phyloP scores from a whole-genome alignment of 2,888 invertebrate species.

The Pyrgus malvae region DNA sequence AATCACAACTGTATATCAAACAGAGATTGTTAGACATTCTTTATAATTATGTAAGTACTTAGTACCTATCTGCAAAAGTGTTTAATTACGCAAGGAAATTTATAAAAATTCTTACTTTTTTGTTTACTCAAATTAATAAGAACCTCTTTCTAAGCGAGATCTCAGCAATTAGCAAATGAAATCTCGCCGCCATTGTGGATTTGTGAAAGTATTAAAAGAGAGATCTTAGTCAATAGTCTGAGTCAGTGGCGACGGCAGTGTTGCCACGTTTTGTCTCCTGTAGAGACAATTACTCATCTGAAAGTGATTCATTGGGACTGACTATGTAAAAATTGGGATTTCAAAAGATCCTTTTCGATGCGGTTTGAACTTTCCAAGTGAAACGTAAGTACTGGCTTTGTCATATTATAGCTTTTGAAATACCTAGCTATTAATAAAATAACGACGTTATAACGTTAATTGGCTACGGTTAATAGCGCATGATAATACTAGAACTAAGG shows the following conservation, averaged over 20 bases:
- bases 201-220: constrained; percentile 45
- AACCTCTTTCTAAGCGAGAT: background rate
- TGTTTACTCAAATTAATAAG: too few species aligned
- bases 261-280: constrained; percentile 55
- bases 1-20: too few species aligned
- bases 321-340: constrained; percentile 36
- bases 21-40: too few species aligned
- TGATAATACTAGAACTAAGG: too few species aligned
- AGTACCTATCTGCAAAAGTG: too few species aligned
- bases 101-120: too few species aligned
- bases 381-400: constrained; percentile 5
- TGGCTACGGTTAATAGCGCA: too few species aligned
- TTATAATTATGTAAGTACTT: too few species aligned
- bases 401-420: too few species aligned
- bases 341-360: background rate
- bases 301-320: constrained; percentile 52
- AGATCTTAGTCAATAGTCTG: constrained; percentile 42
- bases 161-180: background rate
- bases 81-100: too few species aligned
- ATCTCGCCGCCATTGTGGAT: constrained; percentile 43
- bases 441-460: too few species aligned
- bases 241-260: constrained; percentile 61
- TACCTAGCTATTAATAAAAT: too few species aligned
- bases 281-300: constrained; percentile 34
- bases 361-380: constrained; percentile 2